phyloP scores from a whole-genome alignment of 1,140 invertebrate species.

The Limonius californicus region DNA sequence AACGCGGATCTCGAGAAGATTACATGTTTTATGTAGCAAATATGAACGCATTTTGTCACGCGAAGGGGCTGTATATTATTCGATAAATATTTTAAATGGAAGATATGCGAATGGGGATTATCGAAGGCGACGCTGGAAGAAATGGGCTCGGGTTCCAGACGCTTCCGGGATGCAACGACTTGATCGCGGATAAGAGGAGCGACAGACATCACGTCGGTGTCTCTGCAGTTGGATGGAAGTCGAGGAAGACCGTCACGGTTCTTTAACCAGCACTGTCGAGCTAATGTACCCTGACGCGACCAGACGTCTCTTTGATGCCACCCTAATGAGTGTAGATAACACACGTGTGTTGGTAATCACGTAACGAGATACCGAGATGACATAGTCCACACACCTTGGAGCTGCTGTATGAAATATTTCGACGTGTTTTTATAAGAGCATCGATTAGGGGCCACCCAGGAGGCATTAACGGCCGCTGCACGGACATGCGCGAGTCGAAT shows the following conservation, averaged over 20 bases:
- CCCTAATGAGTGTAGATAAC: constrained; percentile 11
- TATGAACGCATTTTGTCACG: neutral
- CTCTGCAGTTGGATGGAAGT: neutral
- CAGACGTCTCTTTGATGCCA: neutral
- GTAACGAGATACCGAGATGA: neutral
- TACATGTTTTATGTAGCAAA: neutral
- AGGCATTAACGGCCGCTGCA: constrained; percentile 16
- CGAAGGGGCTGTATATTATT: neutral
- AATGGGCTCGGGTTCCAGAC: neutral
- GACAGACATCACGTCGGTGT: neutral
- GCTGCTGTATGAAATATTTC: constrained; percentile 3
- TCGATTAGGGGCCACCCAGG: constrained; percentile 18
- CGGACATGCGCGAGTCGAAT: constrained; percentile 16
- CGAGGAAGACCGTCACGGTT: neutral
- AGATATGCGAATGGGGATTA: neutral
- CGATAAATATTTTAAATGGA: neutral
- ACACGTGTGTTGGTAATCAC: neutral
- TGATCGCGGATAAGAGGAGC: neutral
- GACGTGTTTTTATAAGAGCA: constrained; percentile 16
- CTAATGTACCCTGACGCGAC: neutral
- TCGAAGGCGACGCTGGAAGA: neutral
- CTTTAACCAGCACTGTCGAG: neutral
- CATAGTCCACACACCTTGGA: neutral
- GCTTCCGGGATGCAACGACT: no score
- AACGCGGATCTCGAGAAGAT: neutral